Evolutionary conservation across 2,888 invertebrate species (phyloP).

Genomic region (Caenorhabditis zanzibari): DNA sequence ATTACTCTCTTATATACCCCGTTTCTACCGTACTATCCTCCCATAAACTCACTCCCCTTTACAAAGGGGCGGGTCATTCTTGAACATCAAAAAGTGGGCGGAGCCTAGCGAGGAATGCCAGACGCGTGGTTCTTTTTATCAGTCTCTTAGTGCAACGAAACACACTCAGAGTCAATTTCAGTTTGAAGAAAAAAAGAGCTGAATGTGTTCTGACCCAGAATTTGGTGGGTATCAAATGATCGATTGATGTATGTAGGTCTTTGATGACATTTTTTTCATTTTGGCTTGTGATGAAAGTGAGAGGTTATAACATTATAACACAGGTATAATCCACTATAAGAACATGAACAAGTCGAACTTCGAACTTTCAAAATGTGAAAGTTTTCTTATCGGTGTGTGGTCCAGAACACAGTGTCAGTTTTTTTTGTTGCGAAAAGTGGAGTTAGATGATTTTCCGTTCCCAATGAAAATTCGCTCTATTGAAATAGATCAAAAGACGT

Average conservation of each 20-base stretch:
- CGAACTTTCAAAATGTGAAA: conserved; percentile 1
- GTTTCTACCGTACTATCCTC: neutral
- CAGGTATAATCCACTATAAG: neutral
- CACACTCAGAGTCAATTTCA: conserved; percentile 1
- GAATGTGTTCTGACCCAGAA: conserved; percentile 21
- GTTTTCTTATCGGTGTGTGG: neutral
- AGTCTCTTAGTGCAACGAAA: conserved; percentile 19
- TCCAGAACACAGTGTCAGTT: neutral
- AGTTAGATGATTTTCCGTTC: no score
- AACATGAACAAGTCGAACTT: neutral
- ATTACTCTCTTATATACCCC: conserved; percentile 6
- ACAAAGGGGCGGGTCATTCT: conserved; percentile 13
- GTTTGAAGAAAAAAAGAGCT: neutral
- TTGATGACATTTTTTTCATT: conserved; percentile 30
- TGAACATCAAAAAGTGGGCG: conserved; percentile 2
- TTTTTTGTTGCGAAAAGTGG: neutral
- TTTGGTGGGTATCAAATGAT: conserved; percentile 21
- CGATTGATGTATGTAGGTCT: conserved; percentile 11
- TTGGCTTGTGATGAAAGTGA: conserved; percentile 10
- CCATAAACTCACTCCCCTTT: neutral
- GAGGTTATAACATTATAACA: neutral
- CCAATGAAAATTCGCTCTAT: no score
- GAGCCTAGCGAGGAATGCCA: conserved; percentile 12
- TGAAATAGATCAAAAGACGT: no score
- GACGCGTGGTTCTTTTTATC: conserved; percentile 16